Conservation (phyloP, 2,113 vertebrate species). For the Leucoraja erinaceus region DNA sequence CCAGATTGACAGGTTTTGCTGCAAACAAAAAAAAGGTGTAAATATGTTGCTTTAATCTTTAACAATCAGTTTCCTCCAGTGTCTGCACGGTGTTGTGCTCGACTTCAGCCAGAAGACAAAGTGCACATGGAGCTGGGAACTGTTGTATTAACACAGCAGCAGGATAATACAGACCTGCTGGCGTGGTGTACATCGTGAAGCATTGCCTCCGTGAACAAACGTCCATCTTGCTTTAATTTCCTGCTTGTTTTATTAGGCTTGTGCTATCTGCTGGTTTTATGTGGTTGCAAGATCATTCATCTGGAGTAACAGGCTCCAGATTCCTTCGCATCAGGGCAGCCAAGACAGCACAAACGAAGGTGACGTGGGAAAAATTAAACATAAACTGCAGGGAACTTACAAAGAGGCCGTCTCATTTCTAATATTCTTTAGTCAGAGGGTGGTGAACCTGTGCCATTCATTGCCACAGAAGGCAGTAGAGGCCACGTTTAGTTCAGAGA, state of each 20-base stretch:
- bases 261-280: slow-evolving; percentile 27
- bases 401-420: neutral
- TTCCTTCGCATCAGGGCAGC: neutral
- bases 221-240: slow-evolving; percentile 33
- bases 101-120: slow-evolving; percentile 42
- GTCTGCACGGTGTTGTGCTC: slow-evolving; percentile 43
- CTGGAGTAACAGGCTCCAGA: neutral
- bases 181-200: slow-evolving; percentile 40
- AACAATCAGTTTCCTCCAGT: slow-evolving; percentile 42
- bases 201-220: slow-evolving; percentile 11
- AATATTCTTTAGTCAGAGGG: neutral
- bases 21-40: neutral
- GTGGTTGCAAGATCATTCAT: slow-evolving; percentile 14
- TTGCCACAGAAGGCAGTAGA: no score
- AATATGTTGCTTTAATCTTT: neutral
- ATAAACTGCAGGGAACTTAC: slow-evolving; percentile 1
- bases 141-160: slow-evolving; percentile 45
- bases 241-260: slow-evolving; percentile 23
- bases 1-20: slow-evolving; percentile 33
- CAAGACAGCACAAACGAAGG: slow-evolving; percentile 12
- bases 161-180: slow-evolving; percentile 42
- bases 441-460: no score
- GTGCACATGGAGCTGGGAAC: slow-evolving; percentile 42
- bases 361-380: slow-evolving; percentile 14
- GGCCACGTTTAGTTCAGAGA: no score